Evolutionary conservation across 2,888 invertebrate species (phyloP), one percentile per base, ranked within the genome.

Genomic region (Megalurothrips usitatus): DNA sequence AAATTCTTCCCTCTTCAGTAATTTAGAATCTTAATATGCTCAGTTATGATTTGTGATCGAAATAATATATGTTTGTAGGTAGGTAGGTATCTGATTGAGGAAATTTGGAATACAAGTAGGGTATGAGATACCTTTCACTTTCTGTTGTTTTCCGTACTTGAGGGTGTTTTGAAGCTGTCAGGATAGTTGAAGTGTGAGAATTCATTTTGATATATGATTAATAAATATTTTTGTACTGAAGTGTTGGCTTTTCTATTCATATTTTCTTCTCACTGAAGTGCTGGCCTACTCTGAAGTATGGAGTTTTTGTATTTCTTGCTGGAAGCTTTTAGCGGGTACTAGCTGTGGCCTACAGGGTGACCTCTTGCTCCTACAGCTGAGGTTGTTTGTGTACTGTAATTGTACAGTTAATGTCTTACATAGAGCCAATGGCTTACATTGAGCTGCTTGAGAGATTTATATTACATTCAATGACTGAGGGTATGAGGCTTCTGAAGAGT

Each of bases 141-240:
- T 58, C 0, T 75, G 68, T 75, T 58, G 58, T 58, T 75, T 26
- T 75, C 68, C 68, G 26, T 75, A 75, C 68, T 75, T 75, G 68
- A 26, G 68, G 68, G 68, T 12, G 9, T 23, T 26, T 12, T 58
- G 26, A 75, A 75, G 10, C 26, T 75, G 26, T 75, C 68, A 75
- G 68, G 68, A 75, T 75, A 9, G 68, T 75, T 75, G 23, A 75
- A 75, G 68, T 75, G 68, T 75, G 68, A 75, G 68, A 75, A 75
- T 75, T 75, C 68, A 75, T 75, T 75, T 75, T 75, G 68, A 75
- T 75, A 75, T 26, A 75, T 75, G 68, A 75, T 75, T 75, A 75
- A 75, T 75, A 75, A 75, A 75, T 75, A 75, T 75, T 75, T 75
- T 75, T 75, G 68, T 75, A 75, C 68, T 75, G 68, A 75, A 75